Evolutionary conservation across 2,797 vertebrate species (phyloP).

Genomic region (Pterois miles): DNA sequence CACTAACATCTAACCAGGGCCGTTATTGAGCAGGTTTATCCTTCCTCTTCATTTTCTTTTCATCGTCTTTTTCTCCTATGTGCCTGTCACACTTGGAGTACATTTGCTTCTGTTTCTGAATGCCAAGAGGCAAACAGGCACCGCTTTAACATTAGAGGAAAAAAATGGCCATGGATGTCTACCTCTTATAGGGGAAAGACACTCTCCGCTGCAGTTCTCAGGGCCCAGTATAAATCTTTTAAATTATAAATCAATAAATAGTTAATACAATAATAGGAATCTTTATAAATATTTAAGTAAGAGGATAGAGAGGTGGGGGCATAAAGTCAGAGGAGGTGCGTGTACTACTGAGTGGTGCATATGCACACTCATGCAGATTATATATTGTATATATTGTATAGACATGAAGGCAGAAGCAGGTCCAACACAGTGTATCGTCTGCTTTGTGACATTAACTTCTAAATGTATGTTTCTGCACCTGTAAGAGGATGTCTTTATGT

Average conservation of each 20-base stretch:
- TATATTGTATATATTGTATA: no score
- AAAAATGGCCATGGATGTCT: conserved; percentile 82
- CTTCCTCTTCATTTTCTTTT: conserved; percentile 39
- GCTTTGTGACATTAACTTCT: background rate
- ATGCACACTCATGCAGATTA: conserved; percentile 30
- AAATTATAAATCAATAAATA: conserved; percentile 99
- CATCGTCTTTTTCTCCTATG: conserved; percentile 10
- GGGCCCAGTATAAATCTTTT: conserved; percentile 92
- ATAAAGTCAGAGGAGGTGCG: conserved; percentile 21
- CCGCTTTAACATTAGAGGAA: conserved; percentile 80
- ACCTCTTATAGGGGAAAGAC: conserved; percentile 79
- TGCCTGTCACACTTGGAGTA: conserved; percentile 13
- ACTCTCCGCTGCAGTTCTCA: conserved; percentile 84
- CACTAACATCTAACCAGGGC: conserved; percentile 68
- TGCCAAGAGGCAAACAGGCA: conserved; percentile 68
- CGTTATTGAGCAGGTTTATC: conserved; percentile 81
- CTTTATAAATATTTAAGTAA: conserved; percentile 95
- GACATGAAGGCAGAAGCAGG: background rate
- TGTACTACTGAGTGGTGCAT: conserved; percentile 19
- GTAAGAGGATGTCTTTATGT: background rate
- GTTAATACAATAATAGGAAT: conserved; percentile 97
- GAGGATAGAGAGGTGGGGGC: conserved; percentile 53
- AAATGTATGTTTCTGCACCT: background rate
- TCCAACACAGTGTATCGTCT: background rate
- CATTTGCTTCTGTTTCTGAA: conserved; percentile 33